Evolutionary conservation across 2,888 invertebrate species (phyloP), one percentile per base, ranked within the genome.

Genomic region (Noctua janthina): DNA sequence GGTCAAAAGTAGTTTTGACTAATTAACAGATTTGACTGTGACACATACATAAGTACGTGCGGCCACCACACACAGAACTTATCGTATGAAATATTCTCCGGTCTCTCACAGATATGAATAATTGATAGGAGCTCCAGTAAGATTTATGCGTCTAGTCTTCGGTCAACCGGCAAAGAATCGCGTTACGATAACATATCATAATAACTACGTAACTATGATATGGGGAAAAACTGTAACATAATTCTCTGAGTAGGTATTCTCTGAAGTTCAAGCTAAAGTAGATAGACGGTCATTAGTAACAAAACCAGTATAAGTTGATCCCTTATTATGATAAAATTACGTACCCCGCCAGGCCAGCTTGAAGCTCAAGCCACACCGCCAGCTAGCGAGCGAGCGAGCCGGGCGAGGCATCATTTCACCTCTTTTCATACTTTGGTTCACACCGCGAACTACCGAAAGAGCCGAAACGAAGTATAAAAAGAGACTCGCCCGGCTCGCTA

Each of bases 71-170:
- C 15, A 62, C 39, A 54, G 29, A 46, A 29, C 51, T n/a, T 82
- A 39, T 71, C 35, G 35, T 54, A 78, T 46, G 62, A 43, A 80
- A 81, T 84, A 81, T 81, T 84, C 62, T 78, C 17, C 29, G 62
- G 62, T 79, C 80, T 68, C 67, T 17, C 46, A 62, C 56, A 46
- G 68, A 23, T 64, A 82, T 82, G 81, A 82, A 82, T 82, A 82
- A 82, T 85, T 80, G 85, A 81, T 85, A 64, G 20, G 10, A 35
- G 17, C 56, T 84, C n/a, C 35, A 39, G 23, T 39, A 62, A 72
- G 67, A 82, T 82, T 69, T 72, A 73, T 85, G 67, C 54, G 72
- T 69, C 85, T 78, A 54, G 59, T 39, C 71, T 80, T 43, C 69
- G 85, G 81, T 70, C 73, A 85, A 69, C 69, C 46, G n/a, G 72